These are phyloP conservation scores for Halcyon smyrnensis DNA, from an alignment of 2,797 vertebrate genomes.

Conservation along the genomic window DNA sequence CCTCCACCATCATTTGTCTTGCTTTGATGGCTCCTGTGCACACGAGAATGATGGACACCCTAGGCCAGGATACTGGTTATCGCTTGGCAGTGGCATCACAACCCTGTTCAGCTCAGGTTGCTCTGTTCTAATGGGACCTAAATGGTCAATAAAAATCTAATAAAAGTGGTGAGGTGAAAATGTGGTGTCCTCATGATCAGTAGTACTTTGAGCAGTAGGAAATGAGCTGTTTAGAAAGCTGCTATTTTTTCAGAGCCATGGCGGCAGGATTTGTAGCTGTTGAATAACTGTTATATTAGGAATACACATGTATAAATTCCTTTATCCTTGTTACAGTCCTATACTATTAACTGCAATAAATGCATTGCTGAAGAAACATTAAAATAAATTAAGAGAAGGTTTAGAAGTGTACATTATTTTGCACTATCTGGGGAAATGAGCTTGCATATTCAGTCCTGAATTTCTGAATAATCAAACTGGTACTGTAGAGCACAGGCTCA, in stretches of 20 bases:
- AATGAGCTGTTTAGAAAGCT: neutral
- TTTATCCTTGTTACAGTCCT: neutral
- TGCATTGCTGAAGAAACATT: neutral
- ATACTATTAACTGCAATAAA: neutral
- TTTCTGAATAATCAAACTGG: neutral
- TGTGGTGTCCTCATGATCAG: neutral
- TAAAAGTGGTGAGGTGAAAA: neutral
- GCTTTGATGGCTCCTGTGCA: neutral
- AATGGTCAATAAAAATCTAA: neutral
- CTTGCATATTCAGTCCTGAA: neutral
- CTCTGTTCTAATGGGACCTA: neutral
- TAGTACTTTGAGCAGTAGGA: neutral
- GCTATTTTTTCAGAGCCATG: neutral
- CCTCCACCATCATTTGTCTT: neutral
- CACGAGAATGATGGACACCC: neutral
- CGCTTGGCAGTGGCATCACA: neutral
- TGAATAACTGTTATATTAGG: neutral
- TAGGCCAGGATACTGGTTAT: neutral
- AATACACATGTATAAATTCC: rapidly evolving
- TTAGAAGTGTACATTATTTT: neutral
- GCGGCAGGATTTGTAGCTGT: neutral
- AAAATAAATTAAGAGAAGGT: neutral
- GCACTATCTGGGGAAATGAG: neutral
- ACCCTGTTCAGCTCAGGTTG: neutral
- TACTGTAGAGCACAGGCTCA: neutral